A percentile compares a stretch with the other conserved stretches of the same genome.
These are phyloP conservation scores for Ariopsis seemanni DNA, from an alignment of 2,113 vertebrate species.

Conservation along the genomic window DNA sequence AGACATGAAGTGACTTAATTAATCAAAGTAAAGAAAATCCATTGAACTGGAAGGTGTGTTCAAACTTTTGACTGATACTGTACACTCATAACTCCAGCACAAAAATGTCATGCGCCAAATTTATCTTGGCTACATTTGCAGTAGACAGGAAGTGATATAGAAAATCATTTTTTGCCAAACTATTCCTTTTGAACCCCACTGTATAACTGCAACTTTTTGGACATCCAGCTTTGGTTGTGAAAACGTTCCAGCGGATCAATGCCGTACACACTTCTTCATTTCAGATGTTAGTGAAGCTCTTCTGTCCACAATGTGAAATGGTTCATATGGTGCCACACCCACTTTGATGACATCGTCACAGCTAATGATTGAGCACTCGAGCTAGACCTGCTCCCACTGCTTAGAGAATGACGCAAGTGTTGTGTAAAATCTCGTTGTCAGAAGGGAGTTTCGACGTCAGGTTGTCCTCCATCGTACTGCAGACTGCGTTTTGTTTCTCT, in stretches of 20 bases:
- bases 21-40: too few species aligned
- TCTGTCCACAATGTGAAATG: slow-evolving; percentile 69
- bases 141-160: neutral
- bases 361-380: slow-evolving; percentile 59
- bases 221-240: neutral
- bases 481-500: slow-evolving; percentile 62
- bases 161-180: neutral
- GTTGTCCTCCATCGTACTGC: slow-evolving; percentile 72
- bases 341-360: slow-evolving; percentile 56
- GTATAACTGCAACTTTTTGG: slow-evolving; percentile 37
- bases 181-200: slow-evolving; percentile 31
- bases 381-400: slow-evolving; percentile 63
- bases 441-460: slow-evolving; percentile 43
- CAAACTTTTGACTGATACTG: too few species aligned
- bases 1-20: too few species aligned
- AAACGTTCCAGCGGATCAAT: neutral
- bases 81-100: neutral
- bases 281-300: neutral
- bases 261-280: neutral
- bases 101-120: neutral
- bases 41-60: too few species aligned
- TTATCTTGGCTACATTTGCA: neutral
- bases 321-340: slow-evolving; percentile 62
- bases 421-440: neutral
- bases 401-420: slow-evolving; percentile 53